phyloP scores from a whole-genome alignment of 2,113 vertebrate species.

The Lipophrys pholis region DNA sequence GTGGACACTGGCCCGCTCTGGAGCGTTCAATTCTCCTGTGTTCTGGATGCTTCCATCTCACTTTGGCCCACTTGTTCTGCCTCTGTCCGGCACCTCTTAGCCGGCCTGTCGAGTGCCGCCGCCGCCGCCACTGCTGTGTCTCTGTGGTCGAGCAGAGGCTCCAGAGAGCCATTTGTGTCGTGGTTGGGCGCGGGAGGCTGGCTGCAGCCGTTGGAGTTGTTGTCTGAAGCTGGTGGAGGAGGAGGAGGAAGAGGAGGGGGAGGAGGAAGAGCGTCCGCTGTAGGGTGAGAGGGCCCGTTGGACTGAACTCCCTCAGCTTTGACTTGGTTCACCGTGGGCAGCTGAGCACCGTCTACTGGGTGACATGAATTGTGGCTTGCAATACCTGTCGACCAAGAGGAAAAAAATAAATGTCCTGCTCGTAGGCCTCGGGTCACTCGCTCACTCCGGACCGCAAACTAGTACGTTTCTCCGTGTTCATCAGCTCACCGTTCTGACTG shows the following conservation, averaged over 20 bases:
- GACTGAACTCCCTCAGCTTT: conserved; percentile 81
- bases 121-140: conserved; percentile 19
- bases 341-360: conserved; percentile 52
- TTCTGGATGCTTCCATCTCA: conserved; percentile 66
- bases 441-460: no score
- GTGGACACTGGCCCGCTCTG: not conserved
- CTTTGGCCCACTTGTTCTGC: conserved; percentile 59
- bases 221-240: conserved; percentile 72
- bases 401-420: not conserved
- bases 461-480: no score
- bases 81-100: conserved; percentile 76
- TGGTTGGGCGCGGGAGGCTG: conserved; percentile 75
- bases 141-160: conserved; percentile 55
- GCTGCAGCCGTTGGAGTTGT: conserved; percentile 88
- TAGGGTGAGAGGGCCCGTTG: conserved; percentile 85
- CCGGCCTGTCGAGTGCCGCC: conserved; percentile 52
- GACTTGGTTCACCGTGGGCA: conserved; percentile 78
- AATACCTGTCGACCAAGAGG: conserved; percentile 78
- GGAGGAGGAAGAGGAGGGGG: no score
- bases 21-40: conserved; percentile 63
- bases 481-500: conserved; percentile 89
- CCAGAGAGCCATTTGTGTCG: conserved; percentile 78
- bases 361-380: conserved; percentile 80
- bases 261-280: conserved; percentile 42
- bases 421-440: not conserved